Conservation (phyloP, 2,888 invertebrate genomes). For the Trichogramma dendrolimi region DNA sequence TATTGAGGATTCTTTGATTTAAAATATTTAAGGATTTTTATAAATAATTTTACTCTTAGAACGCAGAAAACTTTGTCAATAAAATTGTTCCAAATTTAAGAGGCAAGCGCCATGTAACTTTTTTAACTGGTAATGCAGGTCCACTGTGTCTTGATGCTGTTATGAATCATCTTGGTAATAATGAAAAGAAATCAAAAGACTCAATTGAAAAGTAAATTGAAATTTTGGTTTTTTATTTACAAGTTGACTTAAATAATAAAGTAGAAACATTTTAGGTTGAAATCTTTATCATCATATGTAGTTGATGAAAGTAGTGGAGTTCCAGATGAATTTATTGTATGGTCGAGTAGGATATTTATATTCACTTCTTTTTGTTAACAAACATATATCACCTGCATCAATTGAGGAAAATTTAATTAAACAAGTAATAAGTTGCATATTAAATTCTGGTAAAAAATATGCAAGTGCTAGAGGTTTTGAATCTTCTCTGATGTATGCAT, state of each 20-base stretch:
- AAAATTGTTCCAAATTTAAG: conserved; percentile 45
- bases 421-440: conserved; percentile 58
- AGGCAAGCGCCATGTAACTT: conserved; percentile 58
- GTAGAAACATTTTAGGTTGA: conserved; percentile 53
- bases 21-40: neutral
- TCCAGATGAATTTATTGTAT: conserved; percentile 79
- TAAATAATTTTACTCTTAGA: conserved; percentile 42
- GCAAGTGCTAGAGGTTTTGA: conserved; percentile 56
- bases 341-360: conserved; percentile 81
- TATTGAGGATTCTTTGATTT: neutral
- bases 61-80: conserved; percentile 52
- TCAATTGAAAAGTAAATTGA: conserved; percentile 55
- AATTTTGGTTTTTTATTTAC: conserved; percentile 16
- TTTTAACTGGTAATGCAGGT: conserved; percentile 67
- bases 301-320: conserved; percentile 55
- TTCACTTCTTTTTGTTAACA: conserved; percentile 71
- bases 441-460: conserved; percentile 63
- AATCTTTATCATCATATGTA: conserved; percentile 57
- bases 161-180: conserved; percentile 57
- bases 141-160: conserved; percentile 63
- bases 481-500: conserved; percentile 75
- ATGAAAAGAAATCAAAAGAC: conserved; percentile 54
- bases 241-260: conserved; percentile 16
- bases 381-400: conserved; percentile 59
- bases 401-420: conserved; percentile 59